Conservation (phyloP, 2,113 vertebrate species). For the Lycocorax pyrrhopterus region DNA sequence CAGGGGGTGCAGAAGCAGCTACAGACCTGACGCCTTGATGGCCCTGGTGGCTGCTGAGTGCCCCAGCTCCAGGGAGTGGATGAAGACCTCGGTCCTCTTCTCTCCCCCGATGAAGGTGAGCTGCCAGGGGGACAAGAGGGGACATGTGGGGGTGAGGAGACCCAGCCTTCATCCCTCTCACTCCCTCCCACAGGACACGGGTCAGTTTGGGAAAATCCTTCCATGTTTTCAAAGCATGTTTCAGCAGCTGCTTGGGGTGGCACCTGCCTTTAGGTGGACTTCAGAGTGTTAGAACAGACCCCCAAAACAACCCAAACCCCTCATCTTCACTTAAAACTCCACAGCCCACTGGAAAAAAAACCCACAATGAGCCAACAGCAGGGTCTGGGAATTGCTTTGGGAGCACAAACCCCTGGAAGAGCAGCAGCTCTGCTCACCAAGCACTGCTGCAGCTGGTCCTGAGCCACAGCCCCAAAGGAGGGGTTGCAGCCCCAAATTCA, state of each 20-base stretch:
- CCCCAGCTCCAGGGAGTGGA: slow-evolving; percentile 93
- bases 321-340: background rate
- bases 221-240: background rate
- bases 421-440: background rate
- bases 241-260: background rate
- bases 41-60: slow-evolving; percentile 89
- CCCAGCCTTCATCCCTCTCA: background rate
- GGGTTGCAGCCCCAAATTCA: rapidly evolving
- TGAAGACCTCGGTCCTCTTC: slow-evolving; percentile 88
- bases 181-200: background rate
- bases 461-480: background rate
- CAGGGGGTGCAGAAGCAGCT: background rate
- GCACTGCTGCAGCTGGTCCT: background rate
- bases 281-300: background rate
- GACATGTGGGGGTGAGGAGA: background rate
- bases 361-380: background rate
- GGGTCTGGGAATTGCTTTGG: background rate
- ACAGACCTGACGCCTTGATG: slow-evolving; percentile 91
- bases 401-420: background rate
- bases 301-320: background rate
- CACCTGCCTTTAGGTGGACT: background rate
- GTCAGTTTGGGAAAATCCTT: background rate
- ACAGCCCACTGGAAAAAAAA: background rate
- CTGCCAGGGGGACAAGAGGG: slow-evolving; percentile 59
- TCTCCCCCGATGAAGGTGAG: slow-evolving; percentile 86